These are phyloP conservation scores for Solea solea DNA, from an alignment of 2,113 vertebrate species.

Conservation along the genomic window DNA sequence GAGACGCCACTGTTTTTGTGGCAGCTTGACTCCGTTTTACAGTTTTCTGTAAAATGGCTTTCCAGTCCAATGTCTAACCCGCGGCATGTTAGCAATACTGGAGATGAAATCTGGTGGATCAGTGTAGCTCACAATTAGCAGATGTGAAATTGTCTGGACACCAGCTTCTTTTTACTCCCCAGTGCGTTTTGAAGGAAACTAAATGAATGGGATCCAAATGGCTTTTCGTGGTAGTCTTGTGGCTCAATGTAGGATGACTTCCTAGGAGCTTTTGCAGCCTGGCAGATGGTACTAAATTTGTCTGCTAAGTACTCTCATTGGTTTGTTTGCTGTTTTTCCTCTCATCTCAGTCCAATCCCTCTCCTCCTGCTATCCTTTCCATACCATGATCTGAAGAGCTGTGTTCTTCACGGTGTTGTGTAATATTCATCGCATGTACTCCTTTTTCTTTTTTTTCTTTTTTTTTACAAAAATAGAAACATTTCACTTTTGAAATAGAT, in stretches of 20 bases:
- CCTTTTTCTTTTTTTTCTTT: too few relatives aligned
- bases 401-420: conserved; percentile 71
- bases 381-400: conserved; percentile 60
- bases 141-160: conserved; percentile 79
- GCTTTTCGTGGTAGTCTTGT: conserved; percentile 61
- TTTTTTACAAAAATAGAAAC: conserved; percentile 36
- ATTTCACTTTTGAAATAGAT: conserved; percentile 10
- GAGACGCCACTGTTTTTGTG: neutral
- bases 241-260: conserved; percentile 77
- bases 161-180: conserved; percentile 73
- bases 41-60: conserved; percentile 37
- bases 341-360: conserved; percentile 32
- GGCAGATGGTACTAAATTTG: conserved; percentile 79
- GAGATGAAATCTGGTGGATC: conserved; percentile 71
- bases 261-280: conserved; percentile 56
- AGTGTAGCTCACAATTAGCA: conserved; percentile 74
- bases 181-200: conserved; percentile 75
- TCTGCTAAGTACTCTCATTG: conserved; percentile 79
- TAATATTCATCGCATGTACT: conserved; percentile 58
- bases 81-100: conserved; percentile 40
- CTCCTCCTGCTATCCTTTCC: conserved; percentile 33
- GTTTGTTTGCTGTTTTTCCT: conserved; percentile 66
- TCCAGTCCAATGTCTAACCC: conserved; percentile 46
- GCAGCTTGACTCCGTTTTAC: conserved; percentile 28
- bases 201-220: conserved; percentile 76